Evolutionary conservation across 2,113 vertebrate genomes (phyloP), one percentile per base, ranked within the genome.

Genomic region (Tretioscincus oriximinensis): DNA sequence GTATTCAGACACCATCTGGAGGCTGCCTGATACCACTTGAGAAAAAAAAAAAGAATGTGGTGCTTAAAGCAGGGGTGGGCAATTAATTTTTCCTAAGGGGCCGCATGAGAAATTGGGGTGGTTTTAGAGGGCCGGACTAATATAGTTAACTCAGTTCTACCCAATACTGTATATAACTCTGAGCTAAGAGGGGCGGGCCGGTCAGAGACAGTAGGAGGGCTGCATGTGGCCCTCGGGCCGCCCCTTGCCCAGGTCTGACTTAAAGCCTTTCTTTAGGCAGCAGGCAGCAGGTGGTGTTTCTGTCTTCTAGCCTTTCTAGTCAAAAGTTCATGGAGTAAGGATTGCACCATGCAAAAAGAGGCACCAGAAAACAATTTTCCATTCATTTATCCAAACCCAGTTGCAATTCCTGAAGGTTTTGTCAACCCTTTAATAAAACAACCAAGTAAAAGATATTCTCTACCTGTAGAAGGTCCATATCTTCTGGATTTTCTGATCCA

Each of bases 381-480:
- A 7, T 7, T 16, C 9, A 22, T 22, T 7, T 45, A 21, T 35
- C 9, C 18, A 35, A 45, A 45, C 8, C 24, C 28, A 26, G 24
- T 1, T 6, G 11, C 51, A 49, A 47, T 11, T 22, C 26, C 47
- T 20, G 7, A 28, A 65, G 64, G 64, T 28, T 65, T 28, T 28
- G 5, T 28, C 64, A 65, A 10, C n/a, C 10, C 20, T 70, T 61
- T 41, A n/a, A 28, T 73, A 1, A 24, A 73, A 60, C 0, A 73
- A 1, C 8, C 9, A 22, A 76, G 1, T 5, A 81, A 18, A 51
- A 51, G 66, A 64, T 67, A 69, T 7, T 7, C 2, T 2, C 5
- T 80, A 96, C 96, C 96, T 95, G 90, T 70, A 96, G 77, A 71
- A 96, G 95, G 31, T 92, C 92, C 64, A 95, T 89, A 82, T 96